Evolutionary conservation across 1,140 invertebrate genomes (phyloP), one percentile per base, ranked within the genome.

Genomic region (Copidosoma floridanum): DNA sequence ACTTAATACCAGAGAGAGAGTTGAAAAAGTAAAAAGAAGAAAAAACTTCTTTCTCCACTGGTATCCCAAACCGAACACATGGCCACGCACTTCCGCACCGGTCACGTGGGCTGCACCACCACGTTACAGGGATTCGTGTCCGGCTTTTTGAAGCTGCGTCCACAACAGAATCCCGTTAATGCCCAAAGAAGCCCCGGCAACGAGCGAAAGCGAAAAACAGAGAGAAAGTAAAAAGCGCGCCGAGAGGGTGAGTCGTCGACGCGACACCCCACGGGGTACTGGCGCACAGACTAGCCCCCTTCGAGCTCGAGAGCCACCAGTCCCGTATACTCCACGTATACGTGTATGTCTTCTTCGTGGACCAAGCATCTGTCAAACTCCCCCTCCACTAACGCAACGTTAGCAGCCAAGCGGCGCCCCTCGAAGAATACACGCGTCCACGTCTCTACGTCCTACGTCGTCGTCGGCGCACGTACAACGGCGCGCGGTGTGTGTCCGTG

Each of bases 331-430:
- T 27, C 32, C 47, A 63, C 68, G n/a, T n/a, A n/a, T n/a, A n/a
- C n/a, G n/a, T n/a, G n/a, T n/a, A n/a, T n/a, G n/a, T n/a, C 73
- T 70, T 70, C 68, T 64, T 60, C 66, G 68, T 78, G 72, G 73
- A 78, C 72, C 75, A 78, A 76, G 77, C 77, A 78, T 80, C 76
- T 78, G 76, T 67, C 68, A 56, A 46, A 61, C 37, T n/a, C 61
- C 60, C 67, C 67, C 66, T 54, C 68, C 61, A 60, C 64, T n/a
- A n/a, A n/a, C n/a, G n/a, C n/a, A n/a, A n/a, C n/a, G n/a, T n/a
- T n/a, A n/a, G n/a, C n/a, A n/a, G n/a, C n/a, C n/a, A n/a, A n/a
- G n/a, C n/a, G 63, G 50, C 58, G 61, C 57, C 56, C 43, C 52
- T 61, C 65, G 57, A 54, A 24, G 18, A n/a, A n/a, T n/a, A n/a